Evolutionary conservation across 2,113 vertebrate species (phyloP), one percentile per base, ranked within the genome.

Genomic region (Ochotona princeps): DNA sequence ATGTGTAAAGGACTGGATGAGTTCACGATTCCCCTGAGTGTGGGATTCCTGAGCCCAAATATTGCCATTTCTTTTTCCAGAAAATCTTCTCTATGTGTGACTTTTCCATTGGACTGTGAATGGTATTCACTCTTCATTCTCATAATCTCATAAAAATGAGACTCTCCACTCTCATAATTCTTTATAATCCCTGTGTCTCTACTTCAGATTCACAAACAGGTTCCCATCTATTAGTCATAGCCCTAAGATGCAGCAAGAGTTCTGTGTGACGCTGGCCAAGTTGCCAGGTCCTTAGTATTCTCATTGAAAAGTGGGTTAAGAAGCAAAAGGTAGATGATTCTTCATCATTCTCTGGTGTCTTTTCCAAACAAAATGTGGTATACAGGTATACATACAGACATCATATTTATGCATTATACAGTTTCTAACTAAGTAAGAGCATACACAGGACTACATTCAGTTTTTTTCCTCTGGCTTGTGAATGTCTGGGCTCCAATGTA

Each of bases 401-500:
- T 51, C 15, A 47, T 63, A 47, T 9, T 70, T 78, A 32, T 1
- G 1, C 28, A n/a, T 74, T 67, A 61, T 49, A n/a, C 7, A 10
- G 1, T 63, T 90, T 86, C 11, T 0, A 17, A 1, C 8, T 15
- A 13, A 32, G 9, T 17, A 21, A 80, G 21, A 47, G 17, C 0
- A 8, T 47, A 8, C 12, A 8, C 76, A 76, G 63, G 21, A 49
- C 47, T 12, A 13, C 23, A 11, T 32, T 13, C 17, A 8, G 26
- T 67, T 61, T 1, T 75, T 44, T 44, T 32, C 54, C 11, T 60
- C 61, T 70, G 32, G 65, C 9, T n/a, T 57, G 20, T 69, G 47
- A 73, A n/a, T 90, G 87, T 73, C 81, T 86, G 63, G 21, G 5
- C 74, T 79, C 38, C 67, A 69, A 75, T 65, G 47, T 73, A 83